phyloP scores from a whole-genome alignment of 2,888 invertebrate species.

The Oxycera nigricornis region DNA sequence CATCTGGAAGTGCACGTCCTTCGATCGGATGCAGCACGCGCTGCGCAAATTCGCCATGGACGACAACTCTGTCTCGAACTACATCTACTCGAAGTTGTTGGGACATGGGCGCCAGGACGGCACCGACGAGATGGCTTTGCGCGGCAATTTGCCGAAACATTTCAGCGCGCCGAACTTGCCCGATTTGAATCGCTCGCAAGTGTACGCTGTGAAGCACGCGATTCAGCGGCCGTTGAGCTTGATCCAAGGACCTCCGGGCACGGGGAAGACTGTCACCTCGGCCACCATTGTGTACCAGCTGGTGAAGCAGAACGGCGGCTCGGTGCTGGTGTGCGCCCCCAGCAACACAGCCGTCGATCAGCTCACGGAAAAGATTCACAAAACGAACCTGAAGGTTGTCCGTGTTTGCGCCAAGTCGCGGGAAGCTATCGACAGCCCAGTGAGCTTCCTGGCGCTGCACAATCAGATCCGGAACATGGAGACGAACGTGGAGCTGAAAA shows the following conservation, averaged over 20 bases:
- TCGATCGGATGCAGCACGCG: conserved; percentile 96
- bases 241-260: conserved; percentile 94
- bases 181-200: conserved; percentile 96
- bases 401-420: conserved; percentile 96
- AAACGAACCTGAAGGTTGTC: conserved; percentile 92
- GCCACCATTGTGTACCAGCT: conserved; percentile 99
- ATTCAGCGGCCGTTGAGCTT: conserved; percentile 93
- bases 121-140: conserved; percentile 90
- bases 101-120: conserved; percentile 96
- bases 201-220: conserved; percentile 98
- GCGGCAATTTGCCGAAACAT: conserved; percentile 88
- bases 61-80: conserved; percentile 94
- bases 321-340: conserved; percentile 97
- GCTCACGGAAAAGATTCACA: conserved; percentile 97
- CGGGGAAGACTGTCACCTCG: conserved; percentile 99
- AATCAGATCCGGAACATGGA: conserved; percentile 97
- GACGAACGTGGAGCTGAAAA: conserved; percentile 90
- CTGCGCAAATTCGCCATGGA: conserved; percentile 95
- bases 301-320: conserved; percentile 91
- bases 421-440: conserved; percentile 97
- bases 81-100: conserved; percentile 94
- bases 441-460: conserved; percentile 94
- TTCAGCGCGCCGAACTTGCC: conserved; percentile 98
- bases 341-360: conserved; percentile 99
- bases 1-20: conserved; percentile 98